phyloP scores from a whole-genome alignment of 2,797 vertebrate species.

The Euthynnus affinis region DNA sequence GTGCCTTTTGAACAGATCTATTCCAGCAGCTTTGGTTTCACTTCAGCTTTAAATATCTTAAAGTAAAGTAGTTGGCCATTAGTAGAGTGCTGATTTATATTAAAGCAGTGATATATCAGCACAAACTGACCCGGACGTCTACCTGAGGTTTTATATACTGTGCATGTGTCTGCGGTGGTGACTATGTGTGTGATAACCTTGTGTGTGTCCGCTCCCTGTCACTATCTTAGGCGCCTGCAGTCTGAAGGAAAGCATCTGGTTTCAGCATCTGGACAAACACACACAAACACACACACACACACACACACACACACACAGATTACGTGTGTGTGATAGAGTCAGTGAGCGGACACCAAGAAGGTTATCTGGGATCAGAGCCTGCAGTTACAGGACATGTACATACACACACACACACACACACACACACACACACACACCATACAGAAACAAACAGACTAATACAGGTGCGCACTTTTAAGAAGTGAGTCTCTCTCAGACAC shows the following conservation, averaged over 20 bases:
- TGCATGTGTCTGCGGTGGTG: slow-evolving; percentile 20
- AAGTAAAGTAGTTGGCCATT: slow-evolving; percentile 6
- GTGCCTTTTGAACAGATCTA: slow-evolving; percentile 2
- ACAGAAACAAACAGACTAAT: background rate
- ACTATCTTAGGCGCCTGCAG: slow-evolving; percentile 79
- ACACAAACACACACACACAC: slow-evolving; percentile 33
- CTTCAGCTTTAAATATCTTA: slow-evolving; percentile 36
- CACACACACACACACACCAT: too few relatives aligned
- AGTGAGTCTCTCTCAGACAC: background rate
- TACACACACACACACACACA: slow-evolving; percentile 6
- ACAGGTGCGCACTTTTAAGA: background rate
- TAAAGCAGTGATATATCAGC: slow-evolving; percentile 13
- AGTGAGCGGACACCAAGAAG: slow-evolving; percentile 71
- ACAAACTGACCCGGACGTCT: slow-evolving; percentile 24
- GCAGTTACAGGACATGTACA: slow-evolving; percentile 42
- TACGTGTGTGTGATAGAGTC: slow-evolving; percentile 56
- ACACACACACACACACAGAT: too few relatives aligned
- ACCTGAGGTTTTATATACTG: slow-evolving; percentile 49
- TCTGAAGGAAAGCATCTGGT: slow-evolving; percentile 81
- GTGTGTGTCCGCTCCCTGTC: slow-evolving; percentile 72
- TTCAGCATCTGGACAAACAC: slow-evolving; percentile 76
- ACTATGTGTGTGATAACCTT: slow-evolving; percentile 67
- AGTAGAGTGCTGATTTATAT: slow-evolving; percentile 36
- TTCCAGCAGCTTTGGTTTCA: slow-evolving; percentile 38
- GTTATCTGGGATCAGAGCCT: slow-evolving; percentile 77